Percentiles rank a stretch among this genome's conserved stretches.
Conservation (phyloP, 1,140 invertebrate genomes). For the Ceratosolen fusciceps region DNA sequence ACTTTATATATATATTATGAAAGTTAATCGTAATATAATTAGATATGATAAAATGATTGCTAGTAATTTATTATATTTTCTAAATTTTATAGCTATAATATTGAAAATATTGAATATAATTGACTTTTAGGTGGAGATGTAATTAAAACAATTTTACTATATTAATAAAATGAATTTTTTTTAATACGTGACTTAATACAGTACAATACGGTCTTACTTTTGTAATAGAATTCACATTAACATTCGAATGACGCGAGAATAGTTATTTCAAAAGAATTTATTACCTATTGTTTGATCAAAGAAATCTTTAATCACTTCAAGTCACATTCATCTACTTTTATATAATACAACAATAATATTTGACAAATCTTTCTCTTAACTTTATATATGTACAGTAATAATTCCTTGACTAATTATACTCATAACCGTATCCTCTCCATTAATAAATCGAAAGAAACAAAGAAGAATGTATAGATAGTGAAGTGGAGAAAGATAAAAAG, state of each 20-base stretch:
- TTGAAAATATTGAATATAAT: too few species aligned
- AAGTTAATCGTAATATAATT: too few species aligned
- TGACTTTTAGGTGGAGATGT: too few species aligned
- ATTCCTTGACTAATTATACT: conserved; percentile 19
- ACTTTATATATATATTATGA: too few species aligned
- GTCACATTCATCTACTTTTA: not conserved
- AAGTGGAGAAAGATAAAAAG: not conserved
- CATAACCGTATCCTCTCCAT: conserved; percentile 5
- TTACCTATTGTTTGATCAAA: conserved; percentile 23
- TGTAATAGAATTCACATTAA: not conserved
- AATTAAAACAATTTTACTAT: not conserved
- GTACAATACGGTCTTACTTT: not conserved
- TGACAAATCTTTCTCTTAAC: conserved; percentile 14
- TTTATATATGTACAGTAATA: not conserved
- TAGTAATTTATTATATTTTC: too few species aligned
- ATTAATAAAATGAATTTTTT: not conserved
- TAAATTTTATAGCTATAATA: too few species aligned
- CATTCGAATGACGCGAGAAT: conserved; percentile 12
- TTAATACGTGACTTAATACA: conserved; percentile 1
- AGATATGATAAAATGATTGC: too few species aligned
- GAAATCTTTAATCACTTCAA: conserved; percentile 24
- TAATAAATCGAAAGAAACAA: conserved; percentile 28
- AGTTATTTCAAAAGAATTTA: not conserved
- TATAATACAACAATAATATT: conserved; percentile 4
- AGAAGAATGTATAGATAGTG: not conserved